These are phyloP conservation scores for Cardiocondyla obscurior DNA, from an alignment of 1,140 invertebrate genomes.

Conservation along the genomic window DNA sequence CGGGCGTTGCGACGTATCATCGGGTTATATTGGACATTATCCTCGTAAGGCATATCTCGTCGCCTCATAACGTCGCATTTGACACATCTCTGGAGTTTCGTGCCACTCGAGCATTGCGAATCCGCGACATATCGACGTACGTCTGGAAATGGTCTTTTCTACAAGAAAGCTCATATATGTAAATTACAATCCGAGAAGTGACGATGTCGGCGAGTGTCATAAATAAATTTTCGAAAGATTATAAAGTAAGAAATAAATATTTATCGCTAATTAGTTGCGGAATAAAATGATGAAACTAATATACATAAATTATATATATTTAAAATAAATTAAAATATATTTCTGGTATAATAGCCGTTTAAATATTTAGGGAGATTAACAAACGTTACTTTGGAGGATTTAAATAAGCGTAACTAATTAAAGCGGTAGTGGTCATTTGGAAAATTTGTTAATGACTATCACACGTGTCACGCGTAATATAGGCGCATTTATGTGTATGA, in stretches of 20 bases:
- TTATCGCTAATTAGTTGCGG: background rate
- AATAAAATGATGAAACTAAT: background rate
- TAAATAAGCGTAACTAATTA: background rate
- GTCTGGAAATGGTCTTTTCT: background rate
- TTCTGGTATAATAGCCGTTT: background rate
- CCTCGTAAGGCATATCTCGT: constrained; percentile 25
- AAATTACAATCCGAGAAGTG: background rate
- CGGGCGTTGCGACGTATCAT: background rate
- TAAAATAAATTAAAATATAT: background rate
- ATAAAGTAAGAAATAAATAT: background rate
- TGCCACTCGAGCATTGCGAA: background rate
- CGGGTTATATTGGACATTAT: background rate
- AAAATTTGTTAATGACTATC: background rate
- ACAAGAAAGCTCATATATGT: background rate
- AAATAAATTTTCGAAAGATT: background rate
- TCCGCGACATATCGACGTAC: background rate
- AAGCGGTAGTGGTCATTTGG: background rate
- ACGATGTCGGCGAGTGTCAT: background rate
- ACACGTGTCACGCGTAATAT: background rate
- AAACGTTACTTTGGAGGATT: background rate
- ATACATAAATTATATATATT: background rate
- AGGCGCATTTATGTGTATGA: constrained; percentile 5
- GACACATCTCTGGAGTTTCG: constrained; percentile 6
- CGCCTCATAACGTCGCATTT: constrained; percentile 28
- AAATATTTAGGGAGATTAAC: background rate